Base-by-base conservation (phyloP, 92 coral and sea anemone species). In the Actinostola sp. region DNA sequence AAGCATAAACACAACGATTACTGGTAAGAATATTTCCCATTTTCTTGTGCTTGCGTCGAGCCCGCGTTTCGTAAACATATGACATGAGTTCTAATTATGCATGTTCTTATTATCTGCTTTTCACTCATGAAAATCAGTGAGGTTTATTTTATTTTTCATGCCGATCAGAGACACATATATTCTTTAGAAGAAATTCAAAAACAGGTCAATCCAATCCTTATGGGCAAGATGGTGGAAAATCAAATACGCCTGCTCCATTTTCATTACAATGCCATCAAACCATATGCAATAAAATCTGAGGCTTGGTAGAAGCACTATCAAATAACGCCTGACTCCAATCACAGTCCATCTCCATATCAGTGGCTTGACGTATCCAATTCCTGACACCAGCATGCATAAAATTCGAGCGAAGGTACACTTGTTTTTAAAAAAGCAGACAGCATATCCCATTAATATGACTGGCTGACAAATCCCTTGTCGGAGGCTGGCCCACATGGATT, bases 241-340 rank as follows among this genome's bases (percentile, higher is more conserved):
- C n/a, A n/a, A n/a, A n/a, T n/a, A n/a, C n/a, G n/a, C n/a, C n/a
- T 68, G 48, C 38, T 36, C 15, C 51, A 50, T 68, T 10, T 50
- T 68, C 56, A n/a, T n/a, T n/a, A n/a, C n/a, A n/a, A 61, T 21
- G 74, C 74, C 20, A 50, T 68, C 11, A 25, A 68, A 8, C n/a
- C 31, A 68, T 24, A 50, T 68, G 59, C n/a, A n/a, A n/a, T n/a
- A 48, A 68, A 34, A 20, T 51, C 21, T n/a, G 23, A 2, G 31
- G 13, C 12, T 34, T 68, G 43, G 62, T 30, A 32, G 41, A 51
- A 4, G 32, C 33, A 31, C 43, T 68, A 27, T 1, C 57, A 49
- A 49, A 28, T 7, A n/a, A 45, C 12, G 30, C 19, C 26, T 35
- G 31, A 30, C 9, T 32, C 8, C 36, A n/a, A 16, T 21, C 27